A percentile compares a stretch with the other conserved stretches of the same genome.
Conservation (phyloP, 2,888 invertebrate genomes). For the Patella depressa region DNA sequence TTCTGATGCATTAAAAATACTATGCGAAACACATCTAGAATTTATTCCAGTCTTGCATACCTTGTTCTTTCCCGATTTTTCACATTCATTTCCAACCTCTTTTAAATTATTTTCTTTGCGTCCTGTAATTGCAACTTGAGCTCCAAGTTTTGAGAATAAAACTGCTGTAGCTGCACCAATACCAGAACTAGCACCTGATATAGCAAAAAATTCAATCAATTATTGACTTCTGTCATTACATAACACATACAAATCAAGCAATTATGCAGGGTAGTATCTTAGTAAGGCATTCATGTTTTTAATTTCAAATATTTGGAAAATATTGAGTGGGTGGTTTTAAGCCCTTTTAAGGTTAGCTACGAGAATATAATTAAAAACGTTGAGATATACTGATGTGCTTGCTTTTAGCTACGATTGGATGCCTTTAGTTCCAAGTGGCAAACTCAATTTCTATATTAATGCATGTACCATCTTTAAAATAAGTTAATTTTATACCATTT, state of each 20-base stretch:
- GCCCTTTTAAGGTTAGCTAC: too few relatives aligned
- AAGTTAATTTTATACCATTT: too few relatives aligned
- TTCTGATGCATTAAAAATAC: too few relatives aligned
- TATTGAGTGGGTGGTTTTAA: too few relatives aligned
- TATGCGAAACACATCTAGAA: too few relatives aligned
- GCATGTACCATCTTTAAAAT: too few relatives aligned
- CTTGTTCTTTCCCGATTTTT: slow-evolving; percentile 38
- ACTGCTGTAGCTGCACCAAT: slow-evolving; percentile 69
- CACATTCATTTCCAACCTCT: slow-evolving; percentile 56
- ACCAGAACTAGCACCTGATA: slow-evolving; percentile 68
- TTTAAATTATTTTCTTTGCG: slow-evolving; percentile 64
- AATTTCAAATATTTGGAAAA: too few relatives aligned
- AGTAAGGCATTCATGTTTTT: neutral
- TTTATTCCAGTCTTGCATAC: slow-evolving; percentile 14
- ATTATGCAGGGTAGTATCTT: neutral
- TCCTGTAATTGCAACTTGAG: slow-evolving; percentile 64
- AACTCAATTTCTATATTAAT: too few relatives aligned
- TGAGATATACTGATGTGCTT: too few relatives aligned
- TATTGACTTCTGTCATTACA: neutral
- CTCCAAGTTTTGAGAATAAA: slow-evolving; percentile 67
- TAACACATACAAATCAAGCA: neutral
- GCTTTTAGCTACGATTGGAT: too few relatives aligned
- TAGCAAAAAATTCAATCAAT: neutral
- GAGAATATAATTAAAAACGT: too few relatives aligned
- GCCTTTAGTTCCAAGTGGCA: too few relatives aligned